A percentile compares a stretch with the other conserved stretches of the same genome.
These are phyloP conservation scores for Stenchaetothrips biformis DNA, from an alignment of 2,888 invertebrate species.

Conservation along the genomic window DNA sequence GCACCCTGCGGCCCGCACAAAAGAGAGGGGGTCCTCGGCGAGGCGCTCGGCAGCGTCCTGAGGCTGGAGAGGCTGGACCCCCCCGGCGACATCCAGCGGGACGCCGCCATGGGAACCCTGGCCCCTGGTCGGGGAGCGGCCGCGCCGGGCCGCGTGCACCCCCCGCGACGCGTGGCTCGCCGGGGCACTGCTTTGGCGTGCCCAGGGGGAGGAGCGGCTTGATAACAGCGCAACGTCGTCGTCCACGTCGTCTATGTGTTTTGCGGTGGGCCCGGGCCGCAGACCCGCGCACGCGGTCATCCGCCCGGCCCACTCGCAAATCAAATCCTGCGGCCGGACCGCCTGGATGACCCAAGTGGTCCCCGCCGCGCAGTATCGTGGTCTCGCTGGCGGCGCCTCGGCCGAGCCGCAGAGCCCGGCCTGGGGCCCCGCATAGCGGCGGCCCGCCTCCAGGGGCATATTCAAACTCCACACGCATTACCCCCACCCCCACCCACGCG, in stretches of 20 bases:
- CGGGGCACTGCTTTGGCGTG: neutral
- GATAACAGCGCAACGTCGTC: too few relatives aligned
- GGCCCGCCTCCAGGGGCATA: slow-evolving; percentile 3
- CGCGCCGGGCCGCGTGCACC: neutral
- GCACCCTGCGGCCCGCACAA: neutral
- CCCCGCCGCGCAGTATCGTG: too few relatives aligned
- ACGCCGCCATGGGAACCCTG: neutral
- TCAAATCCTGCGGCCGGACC: too few relatives aligned
- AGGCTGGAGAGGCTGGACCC: neutral
- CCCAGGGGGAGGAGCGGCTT: neutral
- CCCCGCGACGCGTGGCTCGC: neutral
- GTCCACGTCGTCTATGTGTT: too few relatives aligned
- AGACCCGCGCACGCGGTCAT: too few relatives aligned
- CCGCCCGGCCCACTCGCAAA: too few relatives aligned
- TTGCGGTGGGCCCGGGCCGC: too few relatives aligned
- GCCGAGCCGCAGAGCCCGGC: neutral
- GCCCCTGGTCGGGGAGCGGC: neutral
- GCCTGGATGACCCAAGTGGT: neutral
- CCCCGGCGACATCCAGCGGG: slow-evolving; percentile 1
- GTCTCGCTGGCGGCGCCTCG: neutral
- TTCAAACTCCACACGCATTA: neutral
- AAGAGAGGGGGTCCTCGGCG: neutral
- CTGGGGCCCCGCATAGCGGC: neutral
- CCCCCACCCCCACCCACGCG: neutral
- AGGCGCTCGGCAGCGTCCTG: neutral